Base-by-base conservation (phyloP, 2,888 invertebrate genomes). In the Lasioglossum marginatum region DNA sequence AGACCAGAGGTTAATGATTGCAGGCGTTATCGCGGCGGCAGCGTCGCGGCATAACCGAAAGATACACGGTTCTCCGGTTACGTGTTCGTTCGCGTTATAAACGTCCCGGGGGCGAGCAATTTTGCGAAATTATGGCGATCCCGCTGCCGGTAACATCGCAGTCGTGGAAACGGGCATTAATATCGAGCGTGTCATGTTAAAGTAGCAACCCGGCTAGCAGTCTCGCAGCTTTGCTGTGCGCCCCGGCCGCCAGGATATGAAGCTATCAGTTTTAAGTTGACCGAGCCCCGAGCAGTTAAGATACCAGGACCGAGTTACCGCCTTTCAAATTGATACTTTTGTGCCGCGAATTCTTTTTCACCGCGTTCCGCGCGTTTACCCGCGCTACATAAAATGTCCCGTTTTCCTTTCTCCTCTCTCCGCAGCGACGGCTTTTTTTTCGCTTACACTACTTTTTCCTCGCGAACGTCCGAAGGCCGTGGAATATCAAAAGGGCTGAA, bases 41-140 rank as follows among this genome's bases (percentile, higher is more conserved):
- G 40, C 40, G n/a, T 70, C 40, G 31, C 63, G 63, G 31, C 63
- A 31, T 37, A 37, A 27, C 37, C 80, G 79, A 70, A 83, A 87
- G 90, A 90, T 86, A 87, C 84, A 85, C 81, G 81, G 73, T 71
- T 40, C 85, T 79, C 89, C 82, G 48, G 85, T 88, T 88, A 88
- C 87, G 88, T 77, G 84, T 73, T 45, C 79, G 79, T 43, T 75
- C 81, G 88, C 91, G 81, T 91, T 89, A 89, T 90, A 88, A 89
- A 91, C 88, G 89, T 89, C 88, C 83, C 82, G 60, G 60, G 85
- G 86, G 84, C 85, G 48, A 79, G 60, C 87, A 91, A 90, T 90
- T 91, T 91, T 77, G 86, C 81, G 60, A 90, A 90, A 90, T 91
- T 89, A 91, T 81, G 86, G 83, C 91, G 86, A 87, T 86, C 87